Conservation (phyloP, 2,888 invertebrate species). For the Microctonus aethiopoides region DNA sequence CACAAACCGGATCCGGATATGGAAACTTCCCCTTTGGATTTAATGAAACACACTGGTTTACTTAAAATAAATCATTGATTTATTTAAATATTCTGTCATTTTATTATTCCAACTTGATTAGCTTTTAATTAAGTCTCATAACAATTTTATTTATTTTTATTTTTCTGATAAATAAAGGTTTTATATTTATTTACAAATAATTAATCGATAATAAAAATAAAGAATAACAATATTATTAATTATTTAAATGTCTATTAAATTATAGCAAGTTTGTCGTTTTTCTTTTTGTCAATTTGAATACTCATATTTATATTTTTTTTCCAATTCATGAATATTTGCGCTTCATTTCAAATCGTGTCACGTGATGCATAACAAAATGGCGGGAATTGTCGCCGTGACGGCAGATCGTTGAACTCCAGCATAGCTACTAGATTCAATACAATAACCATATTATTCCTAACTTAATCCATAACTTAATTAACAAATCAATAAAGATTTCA, state of each 20-base stretch:
- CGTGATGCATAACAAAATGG: slow-evolving; percentile 49
- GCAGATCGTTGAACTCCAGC: slow-evolving; percentile 59
- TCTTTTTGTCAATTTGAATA: too few species aligned
- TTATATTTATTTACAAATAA: not conserved
- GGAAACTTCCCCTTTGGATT: slow-evolving; percentile 13
- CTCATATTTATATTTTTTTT: too few species aligned
- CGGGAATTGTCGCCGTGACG: slow-evolving; percentile 51
- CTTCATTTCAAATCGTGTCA: slow-evolving; percentile 42
- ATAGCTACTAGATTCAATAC: slow-evolving; percentile 41
- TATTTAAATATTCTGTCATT: not conserved
- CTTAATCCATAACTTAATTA: too few species aligned
- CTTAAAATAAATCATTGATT: not conserved
- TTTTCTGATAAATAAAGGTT: not conserved
- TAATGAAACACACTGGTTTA: slow-evolving; percentile 1
- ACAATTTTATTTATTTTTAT: not conserved
- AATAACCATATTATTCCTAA: not conserved
- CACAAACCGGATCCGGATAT: slow-evolving; percentile 19
- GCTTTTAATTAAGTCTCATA: too few species aligned
- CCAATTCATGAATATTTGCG: slow-evolving; percentile 6
- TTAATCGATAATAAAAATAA: not conserved
- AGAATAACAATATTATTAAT: not conserved
- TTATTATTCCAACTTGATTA: not conserved
- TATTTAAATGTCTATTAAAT: too few species aligned
- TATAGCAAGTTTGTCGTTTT: too few species aligned
- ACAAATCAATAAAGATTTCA: too few species aligned